Base-by-base conservation (phyloP, 23 tunicate species). In the Trididemnum miniatum region DNA sequence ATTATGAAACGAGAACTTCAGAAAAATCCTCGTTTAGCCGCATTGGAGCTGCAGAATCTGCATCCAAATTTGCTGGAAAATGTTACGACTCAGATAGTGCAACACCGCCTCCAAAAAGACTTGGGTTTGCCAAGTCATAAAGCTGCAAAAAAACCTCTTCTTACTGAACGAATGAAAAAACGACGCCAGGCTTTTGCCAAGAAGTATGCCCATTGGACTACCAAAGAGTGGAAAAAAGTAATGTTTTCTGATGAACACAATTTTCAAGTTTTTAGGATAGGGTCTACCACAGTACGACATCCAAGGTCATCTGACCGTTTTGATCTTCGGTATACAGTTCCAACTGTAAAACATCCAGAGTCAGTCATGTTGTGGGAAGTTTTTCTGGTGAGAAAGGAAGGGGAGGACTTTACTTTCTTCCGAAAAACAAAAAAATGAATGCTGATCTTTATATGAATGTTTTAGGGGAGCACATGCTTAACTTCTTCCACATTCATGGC, bases 361-460 rank as follows among this genome's bases (percentile, higher is more conserved):
- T 73, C 79, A 25, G 79, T 73, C 24, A 39, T 73, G 59, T 57
- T 39, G 22, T 62, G 67, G 82, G 82, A 57, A 3, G 82, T 77
- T 77, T 77, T 77, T 77, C 66, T 52, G 82, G 31, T 2, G 67
- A 77, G 12, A 77, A 32, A 57, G 82, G 37, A 31, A 77, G 67
- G 82, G 38, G 15, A 77, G 67, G 66, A 20, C 39, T 52, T 37
- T 77, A 77, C 66, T 77, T 77, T 37, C 39, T 77, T 28, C 82
- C 66, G 2, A 77, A 77, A 31, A 77, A 77, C 82, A 77, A 77
- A 77, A 57, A 77, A 54, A 52, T 77, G 66, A 77, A 51, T 32
- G 82, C 60, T 74, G 59, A 74, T 36, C 59, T 74, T 29, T 74
- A 74, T 29, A 29, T 37, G 59, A 24, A 74, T 36, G 79, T 39